A percentile compares a stretch with the other conserved stretches of the same genome.
Conservation (phyloP, 2,797 vertebrate genomes). For the Tarsius wallacei region DNA sequence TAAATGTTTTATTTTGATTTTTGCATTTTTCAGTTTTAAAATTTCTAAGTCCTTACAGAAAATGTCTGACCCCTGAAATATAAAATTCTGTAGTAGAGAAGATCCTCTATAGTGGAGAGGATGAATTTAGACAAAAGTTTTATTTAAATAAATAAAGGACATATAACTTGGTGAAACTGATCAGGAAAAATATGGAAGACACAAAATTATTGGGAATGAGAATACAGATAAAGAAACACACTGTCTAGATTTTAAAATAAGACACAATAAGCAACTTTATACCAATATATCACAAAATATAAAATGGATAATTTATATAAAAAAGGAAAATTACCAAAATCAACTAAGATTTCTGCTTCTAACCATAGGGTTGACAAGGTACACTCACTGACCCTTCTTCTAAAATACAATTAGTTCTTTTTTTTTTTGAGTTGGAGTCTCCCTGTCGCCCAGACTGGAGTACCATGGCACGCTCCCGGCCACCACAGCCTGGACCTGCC, state of each 20-base stretch:
- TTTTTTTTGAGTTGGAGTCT: too few species aligned
- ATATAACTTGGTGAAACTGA: not conserved
- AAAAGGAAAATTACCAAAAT: not conserved
- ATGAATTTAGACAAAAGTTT: not conserved
- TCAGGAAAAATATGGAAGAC: not conserved
- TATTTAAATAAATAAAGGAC: not conserved
- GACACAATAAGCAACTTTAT: not conserved
- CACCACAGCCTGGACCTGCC: too few species aligned
- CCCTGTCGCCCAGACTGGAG: too few species aligned
- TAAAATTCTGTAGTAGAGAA: not conserved
- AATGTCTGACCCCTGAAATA: not conserved
- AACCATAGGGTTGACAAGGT: not conserved
- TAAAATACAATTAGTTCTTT: not conserved
- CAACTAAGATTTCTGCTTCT: not conserved
- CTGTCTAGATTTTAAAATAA: not conserved
- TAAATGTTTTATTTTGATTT: not conserved
- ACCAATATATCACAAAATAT: not conserved
- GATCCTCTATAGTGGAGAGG: not conserved
- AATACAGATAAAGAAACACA: not conserved
- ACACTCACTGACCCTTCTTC: not conserved
- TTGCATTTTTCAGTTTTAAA: not conserved
- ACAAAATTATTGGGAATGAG: not conserved
- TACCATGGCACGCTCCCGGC: too few species aligned
- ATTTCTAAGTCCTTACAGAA: not conserved
- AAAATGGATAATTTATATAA: not conserved